Percentiles rank a stretch among this genome's conserved stretches.
Evolutionary conservation across 1,140 invertebrate genomes (phyloP).

Genomic region (Campoletis sonorensis): DNA sequence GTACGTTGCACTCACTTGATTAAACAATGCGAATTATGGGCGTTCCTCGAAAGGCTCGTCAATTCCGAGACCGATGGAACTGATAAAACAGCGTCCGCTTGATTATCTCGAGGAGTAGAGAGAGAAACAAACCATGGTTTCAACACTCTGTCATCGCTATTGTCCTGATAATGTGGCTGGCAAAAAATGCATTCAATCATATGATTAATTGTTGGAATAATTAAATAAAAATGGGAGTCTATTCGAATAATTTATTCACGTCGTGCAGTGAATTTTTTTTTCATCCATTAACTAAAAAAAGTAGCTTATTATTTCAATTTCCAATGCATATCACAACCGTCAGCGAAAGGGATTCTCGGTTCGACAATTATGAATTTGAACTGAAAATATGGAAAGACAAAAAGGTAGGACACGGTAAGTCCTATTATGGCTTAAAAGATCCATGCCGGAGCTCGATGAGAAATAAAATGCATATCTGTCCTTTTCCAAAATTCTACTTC

Average conservation of each 20-base stretch:
- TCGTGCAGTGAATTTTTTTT: too few relatives aligned
- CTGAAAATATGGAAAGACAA: too few relatives aligned
- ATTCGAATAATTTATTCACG: not conserved
- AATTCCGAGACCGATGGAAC: not conserved
- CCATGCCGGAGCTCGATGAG: too few relatives aligned
- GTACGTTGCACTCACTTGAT: slow-evolving; percentile 2
- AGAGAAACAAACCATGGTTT: not conserved
- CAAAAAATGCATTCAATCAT: not conserved
- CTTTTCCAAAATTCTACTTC: too few relatives aligned
- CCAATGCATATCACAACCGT: too few relatives aligned
- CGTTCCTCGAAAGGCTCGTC: slow-evolving; percentile 8
- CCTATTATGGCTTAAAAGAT: too few relatives aligned
- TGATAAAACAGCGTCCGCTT: not conserved
- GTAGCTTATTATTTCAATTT: too few relatives aligned
- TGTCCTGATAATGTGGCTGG: not conserved
- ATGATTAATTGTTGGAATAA: not conserved
- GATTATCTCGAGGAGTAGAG: not conserved
- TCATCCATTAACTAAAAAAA: too few relatives aligned
- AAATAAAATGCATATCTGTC: too few relatives aligned
- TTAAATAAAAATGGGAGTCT: not conserved
- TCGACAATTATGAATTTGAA: too few relatives aligned
- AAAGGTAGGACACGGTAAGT: too few relatives aligned
- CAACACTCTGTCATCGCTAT: not conserved
- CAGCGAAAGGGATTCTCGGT: too few relatives aligned
- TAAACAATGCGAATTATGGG: slow-evolving; percentile 8